Percentiles rank a stretch among this genome's conserved stretches.
phyloP scores from a whole-genome alignment of 1,140 invertebrate genomes.

The Armadillidium nasatum region DNA sequence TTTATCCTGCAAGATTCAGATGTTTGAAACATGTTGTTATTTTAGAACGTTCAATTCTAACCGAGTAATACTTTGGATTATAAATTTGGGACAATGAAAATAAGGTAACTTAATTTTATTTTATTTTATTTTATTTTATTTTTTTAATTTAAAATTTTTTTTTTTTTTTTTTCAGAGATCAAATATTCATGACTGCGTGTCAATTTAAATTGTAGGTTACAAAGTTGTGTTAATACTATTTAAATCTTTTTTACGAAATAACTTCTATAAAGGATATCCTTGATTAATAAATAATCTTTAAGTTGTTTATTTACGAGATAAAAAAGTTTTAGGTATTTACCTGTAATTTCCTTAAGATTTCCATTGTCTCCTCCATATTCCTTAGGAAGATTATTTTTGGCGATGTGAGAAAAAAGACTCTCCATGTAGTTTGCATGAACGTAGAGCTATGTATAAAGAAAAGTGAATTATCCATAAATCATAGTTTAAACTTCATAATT shows the following conservation, averaged over 20 bases:
- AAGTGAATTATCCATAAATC: neutral
- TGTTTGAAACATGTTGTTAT: no score
- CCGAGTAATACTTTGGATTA: no score
- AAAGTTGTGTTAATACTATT: neutral
- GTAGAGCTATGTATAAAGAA: conserved; percentile 49
- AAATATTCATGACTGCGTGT: neutral
- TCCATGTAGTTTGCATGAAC: conserved; percentile 49
- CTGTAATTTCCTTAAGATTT: conserved; percentile 53
- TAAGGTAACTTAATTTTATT: no score
- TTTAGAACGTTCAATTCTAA: no score
- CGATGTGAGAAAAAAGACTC: conserved; percentile 51
- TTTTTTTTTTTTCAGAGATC: no score
- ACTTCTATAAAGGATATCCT: no score
- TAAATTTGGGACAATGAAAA: no score
- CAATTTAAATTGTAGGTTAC: neutral
- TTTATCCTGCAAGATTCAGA: no score
- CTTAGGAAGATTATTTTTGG: conserved; percentile 54
- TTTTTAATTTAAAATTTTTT: no score
- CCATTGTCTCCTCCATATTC: conserved; percentile 59
- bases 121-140: no score
- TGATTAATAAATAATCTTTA: no score
- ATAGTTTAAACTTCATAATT: neutral
- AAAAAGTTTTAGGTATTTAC: conserved; percentile 45
- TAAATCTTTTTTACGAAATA: neutral
- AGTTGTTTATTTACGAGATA: no score